These are phyloP conservation scores for Kradibia gibbosae DNA, from an alignment of 1,140 invertebrate genomes.

Conservation along the genomic window DNA sequence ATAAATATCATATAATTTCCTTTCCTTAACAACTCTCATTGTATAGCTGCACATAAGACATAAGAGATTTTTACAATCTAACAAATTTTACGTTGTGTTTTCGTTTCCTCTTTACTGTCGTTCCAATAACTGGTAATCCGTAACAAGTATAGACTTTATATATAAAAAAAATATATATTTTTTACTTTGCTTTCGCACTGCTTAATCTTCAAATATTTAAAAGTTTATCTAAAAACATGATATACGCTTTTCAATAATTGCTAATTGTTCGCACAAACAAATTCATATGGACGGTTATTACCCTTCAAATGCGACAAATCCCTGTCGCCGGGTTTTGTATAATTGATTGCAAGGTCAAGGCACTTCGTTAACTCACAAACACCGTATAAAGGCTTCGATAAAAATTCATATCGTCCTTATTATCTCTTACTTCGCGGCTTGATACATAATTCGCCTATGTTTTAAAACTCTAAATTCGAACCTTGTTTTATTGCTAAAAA, in stretches of 20 bases:
- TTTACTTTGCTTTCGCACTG: conserved; percentile 49
- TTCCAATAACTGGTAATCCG: conserved; percentile 62
- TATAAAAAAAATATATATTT: conserved; percentile 64
- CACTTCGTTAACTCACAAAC: conserved; percentile 58
- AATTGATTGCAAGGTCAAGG: conserved; percentile 61
- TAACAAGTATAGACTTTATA: conserved; percentile 71
- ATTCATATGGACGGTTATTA: conserved; percentile 69
- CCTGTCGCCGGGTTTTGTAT: conserved; percentile 52
- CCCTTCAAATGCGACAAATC: conserved; percentile 58
- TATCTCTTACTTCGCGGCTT: conserved; percentile 18
- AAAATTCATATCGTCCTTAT: conserved; percentile 26
- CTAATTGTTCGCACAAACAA: conserved; percentile 63
- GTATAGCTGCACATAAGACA: conserved; percentile 60
- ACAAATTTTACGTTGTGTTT: conserved; percentile 54
- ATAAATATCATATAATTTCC: conserved; percentile 56
- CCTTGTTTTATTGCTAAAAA: conserved; percentile 50
- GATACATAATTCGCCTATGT: conserved; percentile 30
- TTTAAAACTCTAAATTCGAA: conserved; percentile 44
- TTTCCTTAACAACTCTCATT: conserved; percentile 54
- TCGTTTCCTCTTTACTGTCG: conserved; percentile 33
- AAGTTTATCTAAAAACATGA: conserved; percentile 58
- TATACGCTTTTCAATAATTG: conserved; percentile 62
- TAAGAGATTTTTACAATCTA: conserved; percentile 64
- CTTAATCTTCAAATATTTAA: conserved; percentile 55
- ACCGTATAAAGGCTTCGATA: conserved; percentile 40